A percentile compares a stretch with the other conserved stretches of the same genome.
These are phyloP conservation scores for Sturnus vulgaris DNA, from an alignment of 2,113 vertebrate genomes.

Conservation along the genomic window DNA sequence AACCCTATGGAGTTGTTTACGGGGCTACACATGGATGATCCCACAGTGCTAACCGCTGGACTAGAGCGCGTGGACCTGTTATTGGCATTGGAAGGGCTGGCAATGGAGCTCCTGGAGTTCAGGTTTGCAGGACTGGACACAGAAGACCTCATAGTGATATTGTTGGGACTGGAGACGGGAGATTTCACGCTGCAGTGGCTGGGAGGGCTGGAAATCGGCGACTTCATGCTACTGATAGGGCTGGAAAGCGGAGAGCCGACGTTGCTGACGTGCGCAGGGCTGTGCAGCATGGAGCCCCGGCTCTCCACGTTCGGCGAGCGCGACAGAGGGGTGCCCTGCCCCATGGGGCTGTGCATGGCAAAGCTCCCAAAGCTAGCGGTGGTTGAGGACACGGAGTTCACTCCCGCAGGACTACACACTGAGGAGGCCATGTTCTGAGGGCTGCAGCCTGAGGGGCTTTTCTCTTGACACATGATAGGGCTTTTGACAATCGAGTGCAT, in stretches of 20 bases:
- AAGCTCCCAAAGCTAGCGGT: constrained; percentile 84
- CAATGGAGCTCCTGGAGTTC: constrained; percentile 85
- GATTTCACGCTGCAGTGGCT: constrained; percentile 93
- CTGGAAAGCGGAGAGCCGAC: constrained; percentile 91
- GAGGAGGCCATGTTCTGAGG: constrained; percentile 81
- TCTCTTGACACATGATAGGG: constrained; percentile 74
- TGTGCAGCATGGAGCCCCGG: constrained; percentile 85
- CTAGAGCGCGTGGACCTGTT: constrained; percentile 80
- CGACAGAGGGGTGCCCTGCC: constrained; percentile 79
- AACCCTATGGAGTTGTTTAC: constrained; percentile 71
- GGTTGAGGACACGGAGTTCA: constrained; percentile 90
- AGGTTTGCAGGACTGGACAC: constrained; percentile 87
- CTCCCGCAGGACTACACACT: constrained; percentile 79
- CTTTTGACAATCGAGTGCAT: constrained; percentile 76
- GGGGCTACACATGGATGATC: constrained; percentile 77
- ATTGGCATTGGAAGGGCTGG: constrained; percentile 86
- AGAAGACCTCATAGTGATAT: constrained; percentile 79
- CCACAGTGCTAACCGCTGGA: constrained; percentile 75
- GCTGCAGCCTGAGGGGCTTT: constrained; percentile 83
- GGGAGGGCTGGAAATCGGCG: constrained; percentile 93
- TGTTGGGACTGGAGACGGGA: constrained; percentile 86
- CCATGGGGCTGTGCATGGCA: constrained; percentile 81
- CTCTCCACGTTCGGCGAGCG: constrained; percentile 80
- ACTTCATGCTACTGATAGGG: constrained; percentile 92
- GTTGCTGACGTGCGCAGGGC: constrained; percentile 85